A percentile compares a stretch with the other conserved stretches of the same genome.
phyloP scores from a whole-genome alignment of 2,797 vertebrate species.

The Enteromius trimaculatus region DNA sequence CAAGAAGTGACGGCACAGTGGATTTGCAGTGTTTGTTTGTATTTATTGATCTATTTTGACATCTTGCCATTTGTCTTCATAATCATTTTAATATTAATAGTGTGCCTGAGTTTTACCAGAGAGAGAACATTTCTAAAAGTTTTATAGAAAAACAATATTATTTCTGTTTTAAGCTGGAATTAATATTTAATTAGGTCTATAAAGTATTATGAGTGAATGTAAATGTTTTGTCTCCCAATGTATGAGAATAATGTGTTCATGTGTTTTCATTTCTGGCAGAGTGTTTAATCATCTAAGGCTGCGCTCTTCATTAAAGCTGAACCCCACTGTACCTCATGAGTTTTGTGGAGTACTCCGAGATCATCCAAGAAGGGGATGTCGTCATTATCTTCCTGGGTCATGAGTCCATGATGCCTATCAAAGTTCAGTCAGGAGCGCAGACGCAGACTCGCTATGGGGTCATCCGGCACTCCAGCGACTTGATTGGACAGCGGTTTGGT shows the following conservation, averaged over 20 bases:
- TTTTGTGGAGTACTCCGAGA: conserved; percentile 89
- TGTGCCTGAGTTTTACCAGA: background rate
- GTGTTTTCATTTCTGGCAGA: background rate
- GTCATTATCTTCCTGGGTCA: conserved; percentile 91
- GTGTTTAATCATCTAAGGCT: background rate
- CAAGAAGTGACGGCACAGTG: background rate
- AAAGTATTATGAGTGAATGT: background rate
- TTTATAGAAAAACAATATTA: background rate
- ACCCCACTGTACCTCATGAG: conserved; percentile 79
- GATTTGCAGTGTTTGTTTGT: background rate
- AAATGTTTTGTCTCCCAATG: background rate
- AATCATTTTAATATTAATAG: background rate
- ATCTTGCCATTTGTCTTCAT: background rate
- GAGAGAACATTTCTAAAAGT: background rate
- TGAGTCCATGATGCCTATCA: conserved; percentile 90
- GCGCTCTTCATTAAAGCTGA: conserved; percentile 22
- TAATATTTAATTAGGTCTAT: background rate
- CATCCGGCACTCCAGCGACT: conserved; percentile 90
- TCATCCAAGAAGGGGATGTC: conserved; percentile 89
- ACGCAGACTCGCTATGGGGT: conserved; percentile 95
- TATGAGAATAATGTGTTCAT: background rate
- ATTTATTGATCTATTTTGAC: background rate
- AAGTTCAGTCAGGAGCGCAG: conserved; percentile 87
- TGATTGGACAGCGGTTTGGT: conserved; percentile 91
- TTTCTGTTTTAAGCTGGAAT: too few relatives aligned